Conservation (phyloP, 2,888 invertebrate genomes). For the Nymphalis c-album region DNA sequence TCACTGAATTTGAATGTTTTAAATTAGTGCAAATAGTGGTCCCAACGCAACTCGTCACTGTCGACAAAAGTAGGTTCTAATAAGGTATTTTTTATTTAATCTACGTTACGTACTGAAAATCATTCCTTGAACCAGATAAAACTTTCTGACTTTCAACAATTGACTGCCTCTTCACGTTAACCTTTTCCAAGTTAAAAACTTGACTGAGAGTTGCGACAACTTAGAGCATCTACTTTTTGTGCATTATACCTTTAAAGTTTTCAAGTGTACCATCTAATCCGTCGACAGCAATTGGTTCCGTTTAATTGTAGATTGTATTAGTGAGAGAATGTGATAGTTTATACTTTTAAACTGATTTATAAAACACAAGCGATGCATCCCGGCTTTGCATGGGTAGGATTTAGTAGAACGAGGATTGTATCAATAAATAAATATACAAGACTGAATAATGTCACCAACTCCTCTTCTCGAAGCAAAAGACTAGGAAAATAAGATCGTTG, state of each 20-base stretch:
- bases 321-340: no score
- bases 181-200: slow-evolving; percentile 6
- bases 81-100: background rate
- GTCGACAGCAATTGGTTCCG: slow-evolving; percentile 1
- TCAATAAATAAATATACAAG: no score
- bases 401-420: no score
- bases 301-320: slow-evolving; percentile 3
- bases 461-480: no score
- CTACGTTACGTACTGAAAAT: slow-evolving; percentile 2
- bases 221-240: slow-evolving; percentile 16
- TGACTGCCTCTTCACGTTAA: slow-evolving; percentile 1
- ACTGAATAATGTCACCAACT: no score
- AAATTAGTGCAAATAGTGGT: no score
- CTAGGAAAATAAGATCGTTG: no score
- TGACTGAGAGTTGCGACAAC: slow-evolving; percentile 14
- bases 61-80: background rate
- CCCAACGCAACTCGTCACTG: no score
- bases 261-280: slow-evolving; percentile 20
- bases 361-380: no score
- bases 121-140: slow-evolving; percentile 5
- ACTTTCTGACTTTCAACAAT: slow-evolving; percentile 5
- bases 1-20: no score
- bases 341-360: background rate
- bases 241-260: slow-evolving; percentile 24
- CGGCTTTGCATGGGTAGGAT: no score